Conservation (phyloP, 2,888 invertebrate species). For the Diabrotica balteata region DNA sequence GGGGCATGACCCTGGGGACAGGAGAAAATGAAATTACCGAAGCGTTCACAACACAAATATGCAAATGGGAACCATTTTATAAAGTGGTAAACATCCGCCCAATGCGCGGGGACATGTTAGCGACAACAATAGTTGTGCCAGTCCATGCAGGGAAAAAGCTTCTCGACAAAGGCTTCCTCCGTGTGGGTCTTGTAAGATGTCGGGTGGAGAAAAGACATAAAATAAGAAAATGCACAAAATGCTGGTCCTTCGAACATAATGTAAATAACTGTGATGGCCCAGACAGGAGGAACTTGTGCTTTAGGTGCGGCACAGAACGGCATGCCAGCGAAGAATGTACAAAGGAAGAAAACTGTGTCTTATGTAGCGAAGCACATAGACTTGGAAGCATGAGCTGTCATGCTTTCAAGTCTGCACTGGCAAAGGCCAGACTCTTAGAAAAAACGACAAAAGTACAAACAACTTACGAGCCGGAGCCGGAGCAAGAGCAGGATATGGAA, state of each 20-base stretch:
- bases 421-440: constrained; percentile 1
- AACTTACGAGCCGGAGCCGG: background rate
- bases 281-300: constrained; percentile 11
- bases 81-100: background rate
- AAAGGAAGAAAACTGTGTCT: background rate
- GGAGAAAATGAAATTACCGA: background rate
- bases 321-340: background rate
- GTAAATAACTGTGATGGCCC: constrained; percentile 3
- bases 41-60: background rate
- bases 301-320: constrained; percentile 7
- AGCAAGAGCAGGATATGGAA: background rate
- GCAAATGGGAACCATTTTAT: background rate
- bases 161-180: background rate
- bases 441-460: background rate
- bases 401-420: constrained; percentile 3
- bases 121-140: constrained; percentile 1
- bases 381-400: constrained; percentile 6
- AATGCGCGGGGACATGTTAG: background rate
- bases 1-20: constrained; percentile 7
- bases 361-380: background rate
- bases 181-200: constrained; percentile 1
- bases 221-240: constrained; percentile 3
- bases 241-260: constrained; percentile 20
- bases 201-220: background rate
- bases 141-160: background rate